Evolutionary conservation across 2,797 vertebrate genomes (phyloP).

Genomic region (Amniataba percoides): DNA sequence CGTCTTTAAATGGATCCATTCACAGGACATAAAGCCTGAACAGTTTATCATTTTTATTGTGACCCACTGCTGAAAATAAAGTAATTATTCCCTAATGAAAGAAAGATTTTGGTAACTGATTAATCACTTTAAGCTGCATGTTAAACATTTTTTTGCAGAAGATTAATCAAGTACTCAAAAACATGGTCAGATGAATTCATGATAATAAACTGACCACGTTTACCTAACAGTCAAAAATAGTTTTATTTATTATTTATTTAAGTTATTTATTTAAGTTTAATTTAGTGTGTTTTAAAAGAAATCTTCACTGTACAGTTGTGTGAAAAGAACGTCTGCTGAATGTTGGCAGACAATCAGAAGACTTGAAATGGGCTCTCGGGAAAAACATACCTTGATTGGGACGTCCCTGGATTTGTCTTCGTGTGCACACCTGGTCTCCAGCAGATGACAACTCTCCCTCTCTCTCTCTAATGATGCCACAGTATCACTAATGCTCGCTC

Average conservation of each 20-base stretch:
- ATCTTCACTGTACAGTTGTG: not conserved
- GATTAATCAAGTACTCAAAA: not conserved
- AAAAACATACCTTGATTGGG: constrained; percentile 19
- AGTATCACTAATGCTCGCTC: constrained; percentile 21
- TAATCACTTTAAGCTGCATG: no score
- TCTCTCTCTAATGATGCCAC: constrained; percentile 41
- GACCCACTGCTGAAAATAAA: no score
- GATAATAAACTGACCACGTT: not conserved
- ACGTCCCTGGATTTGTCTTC: constrained; percentile 7
- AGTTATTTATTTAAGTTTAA: no score
- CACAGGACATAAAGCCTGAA: not conserved
- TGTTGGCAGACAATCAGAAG: constrained; percentile 39
- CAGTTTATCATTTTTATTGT: no score
- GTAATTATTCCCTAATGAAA: no score
- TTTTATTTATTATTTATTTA: no score
- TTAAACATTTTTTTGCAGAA: not conserved
- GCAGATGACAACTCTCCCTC: constrained; percentile 8
- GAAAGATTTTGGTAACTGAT: no score
- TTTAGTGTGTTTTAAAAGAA: not conserved
- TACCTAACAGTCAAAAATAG: not conserved
- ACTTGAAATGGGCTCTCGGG: constrained; percentile 2
- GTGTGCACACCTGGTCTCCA: constrained; percentile 38
- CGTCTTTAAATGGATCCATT: not conserved
- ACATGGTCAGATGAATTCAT: not conserved
- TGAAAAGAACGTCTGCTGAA: not conserved